Conservation (phyloP, 1,140 invertebrate species). For the Drosophila seguyi region DNA sequence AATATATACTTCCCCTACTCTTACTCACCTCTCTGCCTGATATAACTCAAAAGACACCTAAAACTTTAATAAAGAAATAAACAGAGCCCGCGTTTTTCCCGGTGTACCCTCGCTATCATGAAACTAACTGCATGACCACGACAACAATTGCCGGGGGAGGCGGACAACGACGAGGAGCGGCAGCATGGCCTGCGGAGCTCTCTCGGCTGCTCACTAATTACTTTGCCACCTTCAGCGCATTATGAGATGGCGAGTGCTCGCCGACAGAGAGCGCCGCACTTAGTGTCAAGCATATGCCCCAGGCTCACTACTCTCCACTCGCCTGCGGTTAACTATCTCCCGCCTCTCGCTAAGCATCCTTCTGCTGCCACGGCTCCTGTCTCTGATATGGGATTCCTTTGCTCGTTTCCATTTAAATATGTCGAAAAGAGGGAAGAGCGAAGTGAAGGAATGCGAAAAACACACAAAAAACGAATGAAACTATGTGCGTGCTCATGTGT, state of each 20-base stretch:
- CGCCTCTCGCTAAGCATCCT: conserved; percentile 10
- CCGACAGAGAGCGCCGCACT: conserved; percentile 53
- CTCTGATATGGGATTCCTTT: conserved; percentile 9
- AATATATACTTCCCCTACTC: not conserved
- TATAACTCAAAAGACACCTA: not conserved
- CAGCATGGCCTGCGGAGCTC: conserved; percentile 39
- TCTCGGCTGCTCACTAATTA: conserved; percentile 73
- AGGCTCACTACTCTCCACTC: conserved; percentile 26
- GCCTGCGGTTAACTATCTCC: conserved; percentile 59
- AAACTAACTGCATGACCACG: conserved; percentile 49
- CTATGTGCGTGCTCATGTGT: conserved; percentile 21
- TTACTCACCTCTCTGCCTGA: not conserved
- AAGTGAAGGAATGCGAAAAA: conserved; percentile 17
- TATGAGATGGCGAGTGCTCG: conserved; percentile 40
- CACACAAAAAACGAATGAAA: conserved; percentile 20
- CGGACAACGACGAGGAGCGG: not conserved
- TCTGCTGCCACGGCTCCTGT: not conserved
- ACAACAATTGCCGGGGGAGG: conserved; percentile 29
- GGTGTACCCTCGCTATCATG: conserved; percentile 17
- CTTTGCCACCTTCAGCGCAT: conserved; percentile 73
- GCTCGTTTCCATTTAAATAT: conserved; percentile 50
- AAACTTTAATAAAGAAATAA: rapidly evolving
- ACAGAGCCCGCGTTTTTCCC: not conserved
- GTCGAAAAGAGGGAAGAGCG: conserved; percentile 14
- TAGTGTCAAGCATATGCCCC: conserved; percentile 71